Evolutionary conservation across 2,113 vertebrate genomes (phyloP).

Genomic region (Barnardius zonarius): DNA sequence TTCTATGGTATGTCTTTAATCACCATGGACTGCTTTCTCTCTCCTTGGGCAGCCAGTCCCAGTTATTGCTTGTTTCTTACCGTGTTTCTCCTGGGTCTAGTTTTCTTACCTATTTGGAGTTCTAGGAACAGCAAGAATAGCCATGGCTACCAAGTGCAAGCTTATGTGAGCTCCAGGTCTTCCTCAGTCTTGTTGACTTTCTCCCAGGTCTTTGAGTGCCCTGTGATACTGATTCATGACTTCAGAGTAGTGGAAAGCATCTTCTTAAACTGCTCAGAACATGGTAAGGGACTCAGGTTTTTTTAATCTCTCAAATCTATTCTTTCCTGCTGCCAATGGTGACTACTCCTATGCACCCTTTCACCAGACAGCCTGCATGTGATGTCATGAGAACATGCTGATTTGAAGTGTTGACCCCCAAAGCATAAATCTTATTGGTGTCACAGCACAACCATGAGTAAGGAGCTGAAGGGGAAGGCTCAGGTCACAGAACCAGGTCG

Average conservation of each 20-base stretch:
- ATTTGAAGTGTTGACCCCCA: conserved; percentile 30
- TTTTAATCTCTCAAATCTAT: not conserved
- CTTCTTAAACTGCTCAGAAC: not conserved
- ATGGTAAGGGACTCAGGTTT: not conserved
- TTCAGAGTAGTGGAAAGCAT: not conserved
- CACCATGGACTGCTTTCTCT: not conserved
- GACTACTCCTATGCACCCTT: not conserved
- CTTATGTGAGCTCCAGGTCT: not conserved
- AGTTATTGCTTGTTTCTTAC: not conserved
- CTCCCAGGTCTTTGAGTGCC: not conserved
- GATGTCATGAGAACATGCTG: conserved; percentile 32
- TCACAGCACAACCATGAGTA: conserved; percentile 30
- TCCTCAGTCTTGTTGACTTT: not conserved
- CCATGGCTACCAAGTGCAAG: not conserved
- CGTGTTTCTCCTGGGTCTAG: not conserved
- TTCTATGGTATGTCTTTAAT: not conserved
- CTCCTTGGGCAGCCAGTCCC: not conserved
- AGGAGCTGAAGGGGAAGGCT: conserved; percentile 38
- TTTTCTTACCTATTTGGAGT: not conserved
- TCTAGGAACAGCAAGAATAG: not conserved
- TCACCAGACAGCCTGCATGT: conserved; percentile 9
- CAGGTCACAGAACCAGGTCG: conserved; percentile 52
- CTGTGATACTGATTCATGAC: not conserved
- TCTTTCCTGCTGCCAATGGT: not conserved
- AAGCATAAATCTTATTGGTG: conserved; percentile 54